Percentiles rank a stretch among this genome's conserved stretches.
These are phyloP conservation scores for Balaeniceps rex DNA, from an alignment of 2,113 vertebrate species.

Conservation along the genomic window DNA sequence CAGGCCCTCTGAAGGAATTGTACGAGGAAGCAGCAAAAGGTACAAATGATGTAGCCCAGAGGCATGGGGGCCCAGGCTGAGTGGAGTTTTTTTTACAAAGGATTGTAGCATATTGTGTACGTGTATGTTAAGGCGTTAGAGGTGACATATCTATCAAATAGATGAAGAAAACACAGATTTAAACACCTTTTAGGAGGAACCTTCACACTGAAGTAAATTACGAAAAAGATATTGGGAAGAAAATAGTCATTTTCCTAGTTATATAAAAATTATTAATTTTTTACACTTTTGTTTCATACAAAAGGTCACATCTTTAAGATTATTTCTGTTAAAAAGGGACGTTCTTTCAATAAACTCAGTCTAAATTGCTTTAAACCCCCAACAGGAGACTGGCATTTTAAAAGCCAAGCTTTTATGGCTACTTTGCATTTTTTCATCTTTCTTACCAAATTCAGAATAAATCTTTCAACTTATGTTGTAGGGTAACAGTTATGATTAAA, in stretches of 20 bases:
- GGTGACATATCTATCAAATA: accelerated
- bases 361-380: neutral
- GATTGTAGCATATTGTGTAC: accelerated
- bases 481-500: neutral
- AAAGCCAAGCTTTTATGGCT: neutral
- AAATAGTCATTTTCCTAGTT: neutral
- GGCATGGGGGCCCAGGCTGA: neutral
- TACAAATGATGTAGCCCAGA: neutral
- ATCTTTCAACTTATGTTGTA: neutral
- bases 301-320: neutral
- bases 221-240: neutral
- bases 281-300: neutral
- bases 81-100: neutral
- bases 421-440: neutral
- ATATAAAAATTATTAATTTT: neutral
- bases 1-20: neutral
- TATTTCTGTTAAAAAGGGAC: neutral
- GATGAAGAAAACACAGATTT: neutral
- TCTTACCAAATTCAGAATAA: neutral
- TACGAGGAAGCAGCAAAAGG: neutral
- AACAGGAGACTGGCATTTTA: neutral
- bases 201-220: neutral
- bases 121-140: neutral
- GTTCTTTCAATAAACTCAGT: neutral
- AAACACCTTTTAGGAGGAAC: neutral